phyloP scores from a whole-genome alignment of 2,888 invertebrate species.

The Cryptocephalus moraei region DNA sequence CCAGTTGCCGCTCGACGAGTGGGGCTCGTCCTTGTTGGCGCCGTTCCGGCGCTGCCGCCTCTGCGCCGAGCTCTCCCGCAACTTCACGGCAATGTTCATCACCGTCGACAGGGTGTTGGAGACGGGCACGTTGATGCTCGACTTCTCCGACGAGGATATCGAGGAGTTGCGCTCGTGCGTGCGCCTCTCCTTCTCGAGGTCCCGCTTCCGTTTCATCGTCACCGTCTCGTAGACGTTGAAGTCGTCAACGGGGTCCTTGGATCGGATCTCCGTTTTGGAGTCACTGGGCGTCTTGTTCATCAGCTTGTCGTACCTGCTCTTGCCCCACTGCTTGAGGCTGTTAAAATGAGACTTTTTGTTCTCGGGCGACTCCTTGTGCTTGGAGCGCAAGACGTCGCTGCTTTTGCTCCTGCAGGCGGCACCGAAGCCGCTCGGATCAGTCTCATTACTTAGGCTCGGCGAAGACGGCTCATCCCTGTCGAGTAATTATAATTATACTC shows the following conservation, averaged over 20 bases:
- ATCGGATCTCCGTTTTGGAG: conserved; percentile 41
- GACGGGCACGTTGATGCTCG: conserved; percentile 49
- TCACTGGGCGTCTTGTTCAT: conserved; percentile 53
- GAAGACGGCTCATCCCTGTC: conserved; percentile 32
- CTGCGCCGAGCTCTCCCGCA: conserved; percentile 65
- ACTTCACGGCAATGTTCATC: conserved; percentile 55
- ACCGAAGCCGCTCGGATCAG: conserved; percentile 39
- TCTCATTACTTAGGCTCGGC: conserved; percentile 28
- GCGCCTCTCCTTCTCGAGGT: conserved; percentile 51
- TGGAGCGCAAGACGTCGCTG: conserved; percentile 58
- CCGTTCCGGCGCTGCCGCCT: conserved; percentile 59
- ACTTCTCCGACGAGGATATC: conserved; percentile 66
- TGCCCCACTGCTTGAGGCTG: conserved; percentile 77
- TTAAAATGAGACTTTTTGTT: conserved; percentile 63
- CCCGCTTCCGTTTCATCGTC: conserved; percentile 47
- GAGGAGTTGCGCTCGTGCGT: conserved; percentile 64
- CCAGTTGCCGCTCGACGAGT: conserved; percentile 92
- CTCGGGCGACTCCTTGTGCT: conserved; percentile 49
- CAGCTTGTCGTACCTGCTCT: conserved; percentile 64
- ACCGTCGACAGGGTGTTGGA: conserved; percentile 44
- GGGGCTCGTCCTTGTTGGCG: conserved; percentile 64
- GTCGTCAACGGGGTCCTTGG: conserved; percentile 43
- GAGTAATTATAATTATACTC: conserved; percentile 16
- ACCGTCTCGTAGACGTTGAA: conserved; percentile 57
- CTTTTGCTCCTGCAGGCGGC: conserved; percentile 59